Base-by-base conservation (phyloP, 2,797 vertebrate genomes). In the Gymnothorax javanicus region DNA sequence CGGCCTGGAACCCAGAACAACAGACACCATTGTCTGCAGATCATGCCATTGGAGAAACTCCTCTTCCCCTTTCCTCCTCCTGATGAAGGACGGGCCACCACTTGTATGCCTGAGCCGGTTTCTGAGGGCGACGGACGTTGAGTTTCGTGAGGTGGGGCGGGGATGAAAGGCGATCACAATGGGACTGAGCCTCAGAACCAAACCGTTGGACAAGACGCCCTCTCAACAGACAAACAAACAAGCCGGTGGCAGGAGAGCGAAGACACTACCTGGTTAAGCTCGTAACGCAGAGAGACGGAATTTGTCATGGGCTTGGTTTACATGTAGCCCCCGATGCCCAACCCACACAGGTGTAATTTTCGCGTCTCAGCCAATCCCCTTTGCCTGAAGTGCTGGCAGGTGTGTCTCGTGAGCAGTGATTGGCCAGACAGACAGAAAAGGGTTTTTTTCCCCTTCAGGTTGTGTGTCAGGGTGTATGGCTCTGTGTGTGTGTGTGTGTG, bases 221-320 rank as follows among this genome's bases (percentile, higher is more conserved):
- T 17, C 86, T 17, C 86, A 62, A 75, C 8, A 23, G 33, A 17
- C 81, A 87, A 90, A 89, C 91, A 15, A 87, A 93, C 91, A 90
- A 90, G 93, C 89, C n/a, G 58, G 83, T 79, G 84, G 54, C 81
- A 20, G 64, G 17, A 8, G 17, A 77, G 50, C 89, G 85, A 93
- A 83, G 89, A 90, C 93, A 94, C 90, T 92, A 93, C 95, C 92
- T 93, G 92, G 93, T 96, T 96, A 95, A 97, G 96, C 96, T 95
- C 95, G 95, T 96, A 92, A 90, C 95, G 95, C 94, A 96, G 95
- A 98, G 97, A 97, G 98, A 93, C 95, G 91, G 97, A 93, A 96
- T 94, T 96, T 93, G 97, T 96, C 96, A 95, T 94, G 94, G 95
- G 96, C 96, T 98, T 97, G 94, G 95, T 96, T 96, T 96, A 96